A percentile compares a stretch with the other conserved stretches of the same genome.
Conservation (phyloP, 2,888 invertebrate species). For the Cartodere bifasciata region DNA sequence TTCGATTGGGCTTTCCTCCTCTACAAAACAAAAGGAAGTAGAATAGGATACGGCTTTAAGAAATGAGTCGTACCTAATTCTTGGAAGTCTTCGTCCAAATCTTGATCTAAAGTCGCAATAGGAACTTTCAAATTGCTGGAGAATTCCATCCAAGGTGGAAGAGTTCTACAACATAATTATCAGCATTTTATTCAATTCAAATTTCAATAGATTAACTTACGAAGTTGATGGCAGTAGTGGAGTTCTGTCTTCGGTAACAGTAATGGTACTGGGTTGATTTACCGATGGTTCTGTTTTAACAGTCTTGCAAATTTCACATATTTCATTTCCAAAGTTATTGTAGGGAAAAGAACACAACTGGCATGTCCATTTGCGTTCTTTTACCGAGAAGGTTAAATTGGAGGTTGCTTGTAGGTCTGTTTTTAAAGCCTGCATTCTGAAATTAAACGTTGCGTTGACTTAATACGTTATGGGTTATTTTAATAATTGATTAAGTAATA, state of each 20-base stretch:
- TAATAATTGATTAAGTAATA: too few relatives aligned
- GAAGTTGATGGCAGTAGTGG: constrained; percentile 8
- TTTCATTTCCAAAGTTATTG: constrained; percentile 66
- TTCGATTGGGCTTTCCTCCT: constrained; percentile 23
- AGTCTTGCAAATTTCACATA: constrained; percentile 73
- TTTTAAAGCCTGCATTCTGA: constrained; percentile 27
- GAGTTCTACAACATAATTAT: constrained; percentile 1
- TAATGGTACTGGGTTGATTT: constrained; percentile 55
- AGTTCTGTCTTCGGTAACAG: constrained; percentile 45
- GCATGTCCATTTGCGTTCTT: constrained; percentile 72
- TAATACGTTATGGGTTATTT: too few relatives aligned
- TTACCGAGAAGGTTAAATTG: constrained; percentile 24
- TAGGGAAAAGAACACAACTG: constrained; percentile 79
- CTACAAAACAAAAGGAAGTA: constrained; percentile 5
- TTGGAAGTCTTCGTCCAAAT: constrained; percentile 56
- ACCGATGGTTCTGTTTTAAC: constrained; percentile 46
- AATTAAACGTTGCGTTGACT: too few relatives aligned
- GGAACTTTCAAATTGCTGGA: constrained; percentile 38
- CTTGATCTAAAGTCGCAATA: constrained; percentile 54
- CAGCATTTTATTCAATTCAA: constrained; percentile 1
- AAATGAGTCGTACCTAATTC: constrained; percentile 39
- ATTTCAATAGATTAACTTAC: constrained; percentile 13
- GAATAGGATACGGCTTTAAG: background rate
- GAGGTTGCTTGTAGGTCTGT: constrained; percentile 21
- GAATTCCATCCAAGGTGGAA: constrained; percentile 3